Evolutionary conservation across 2,888 invertebrate genomes (phyloP), one percentile per base, ranked within the genome.

Genomic region (Drosophila nr. medialis): DNA sequence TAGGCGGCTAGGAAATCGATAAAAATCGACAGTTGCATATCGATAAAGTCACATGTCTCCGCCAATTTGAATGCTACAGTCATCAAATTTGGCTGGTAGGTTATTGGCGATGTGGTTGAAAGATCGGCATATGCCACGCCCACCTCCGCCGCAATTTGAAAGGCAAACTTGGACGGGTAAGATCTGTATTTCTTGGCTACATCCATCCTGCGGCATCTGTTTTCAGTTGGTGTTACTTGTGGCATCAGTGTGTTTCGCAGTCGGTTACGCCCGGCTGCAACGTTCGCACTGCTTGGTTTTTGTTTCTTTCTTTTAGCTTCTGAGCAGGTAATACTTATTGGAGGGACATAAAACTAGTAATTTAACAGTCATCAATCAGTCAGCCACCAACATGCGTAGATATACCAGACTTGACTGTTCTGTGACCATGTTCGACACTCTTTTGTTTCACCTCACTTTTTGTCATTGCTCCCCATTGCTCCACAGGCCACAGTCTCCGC

Each of bases 291-390:
- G 11, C 21, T 42, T 42, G 42, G 21, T 3, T 42, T 42, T 21
- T 7, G 13, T 21, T 21, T 40, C 21, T 15, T 21, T 15, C 15
- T 13, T 4, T 45, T 24, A 15, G 24, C 24, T 45, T 45, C 45
- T 4, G 24, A 24, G 8, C 15, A 24, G 24, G 15, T 15, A 24
- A 45, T 45, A 45, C 21, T 24, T 45, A 45, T 24, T 45, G 24
- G 45, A 45, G 24, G 45, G 15, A 45, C 45, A 45, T 45, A 24
- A 45, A 45, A 45, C 45, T 24, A 24, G 45, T 8, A 45, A 45
- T 45, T 45, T 45, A 45, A 45, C 45, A 24, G 45, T 45, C 24
- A 24, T 45, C 45, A 45, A 45, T 45, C 45, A 45, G 45, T 15
- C 45, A 24, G 45, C 24, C 24, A 45, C 4, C 21, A 45, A 24